These are phyloP conservation scores for Nesometra sesokonis DNA, from an alignment of 35 echinoderm and acorn worm genomes.

Conservation along the genomic window DNA sequence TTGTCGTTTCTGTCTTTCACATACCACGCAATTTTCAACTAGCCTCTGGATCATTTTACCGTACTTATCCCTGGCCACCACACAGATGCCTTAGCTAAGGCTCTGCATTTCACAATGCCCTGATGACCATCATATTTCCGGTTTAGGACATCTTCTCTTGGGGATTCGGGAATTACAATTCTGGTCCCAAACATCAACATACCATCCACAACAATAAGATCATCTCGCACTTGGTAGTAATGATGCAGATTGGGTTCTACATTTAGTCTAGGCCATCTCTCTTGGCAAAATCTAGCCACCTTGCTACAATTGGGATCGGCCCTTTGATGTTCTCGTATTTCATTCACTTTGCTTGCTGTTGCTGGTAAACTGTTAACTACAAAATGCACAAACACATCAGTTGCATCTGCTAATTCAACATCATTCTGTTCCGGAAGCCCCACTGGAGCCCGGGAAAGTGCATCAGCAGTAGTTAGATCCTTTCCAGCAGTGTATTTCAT, in stretches of 20 bases:
- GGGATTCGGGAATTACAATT: neutral
- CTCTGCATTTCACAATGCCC: conserved; percentile 18
- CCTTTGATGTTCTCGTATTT: neutral
- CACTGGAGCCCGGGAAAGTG: conserved; percentile 12
- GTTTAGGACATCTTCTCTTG: conserved; percentile 6
- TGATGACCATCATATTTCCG: conserved; percentile 13
- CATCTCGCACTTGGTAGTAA: neutral
- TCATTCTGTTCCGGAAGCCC: neutral
- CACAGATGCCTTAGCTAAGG: neutral
- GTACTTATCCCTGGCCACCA: conserved; percentile 9
- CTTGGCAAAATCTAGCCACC: neutral
- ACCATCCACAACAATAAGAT: too few species aligned
- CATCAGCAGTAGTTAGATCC: conserved; percentile 24
- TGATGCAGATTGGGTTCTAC: neutral
- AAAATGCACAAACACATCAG: neutral
- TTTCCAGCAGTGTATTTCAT: conserved; percentile 24
- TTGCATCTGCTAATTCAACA: neutral
- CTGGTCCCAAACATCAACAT: too few species aligned
- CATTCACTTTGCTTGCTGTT: neutral
- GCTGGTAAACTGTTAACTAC: neutral
- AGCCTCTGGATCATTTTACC: too few species aligned
- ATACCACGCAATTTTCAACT: neutral
- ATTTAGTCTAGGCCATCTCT: conserved; percentile 6
- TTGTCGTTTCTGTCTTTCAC: too few species aligned
- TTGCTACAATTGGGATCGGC: neutral